phyloP scores from a whole-genome alignment of 2,797 vertebrate species.

The Peromyscus melanophrys region DNA sequence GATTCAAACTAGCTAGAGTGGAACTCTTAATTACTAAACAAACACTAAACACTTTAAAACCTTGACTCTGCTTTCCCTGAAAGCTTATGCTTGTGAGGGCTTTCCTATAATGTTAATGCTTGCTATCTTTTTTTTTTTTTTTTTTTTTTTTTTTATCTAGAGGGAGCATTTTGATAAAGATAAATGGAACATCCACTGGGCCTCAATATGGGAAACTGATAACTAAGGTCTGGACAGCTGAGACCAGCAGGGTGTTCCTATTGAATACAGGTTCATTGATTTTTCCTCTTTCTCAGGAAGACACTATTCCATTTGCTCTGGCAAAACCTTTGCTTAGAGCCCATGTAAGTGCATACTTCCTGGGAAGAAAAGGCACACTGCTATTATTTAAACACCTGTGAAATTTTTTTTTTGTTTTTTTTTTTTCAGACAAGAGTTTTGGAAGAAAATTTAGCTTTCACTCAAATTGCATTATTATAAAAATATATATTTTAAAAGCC shows the following conservation, averaged over 20 bases:
- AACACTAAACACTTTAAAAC: not conserved
- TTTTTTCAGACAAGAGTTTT: not conserved
- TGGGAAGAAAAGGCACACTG: not conserved
- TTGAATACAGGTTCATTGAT: constrained; percentile 39
- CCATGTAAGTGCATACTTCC: not conserved
- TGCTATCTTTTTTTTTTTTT: constrained; percentile 48
- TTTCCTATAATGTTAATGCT: not conserved
- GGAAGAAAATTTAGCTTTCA: not conserved
- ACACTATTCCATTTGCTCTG: not conserved
- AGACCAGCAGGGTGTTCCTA: constrained; percentile 7
- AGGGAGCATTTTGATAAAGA: constrained; percentile 33
- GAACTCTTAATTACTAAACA: not conserved
- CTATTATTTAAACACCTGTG: not conserved
- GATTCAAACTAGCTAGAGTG: not conserved
- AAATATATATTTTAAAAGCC: not conserved
- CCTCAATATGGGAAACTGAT: not conserved
- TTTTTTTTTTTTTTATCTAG: constrained; percentile 18
- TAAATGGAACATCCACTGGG: not conserved
- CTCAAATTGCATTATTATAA: not conserved
- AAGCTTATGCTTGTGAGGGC: not conserved
- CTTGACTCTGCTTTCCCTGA: constrained; percentile 10
- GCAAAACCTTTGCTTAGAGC: not conserved
- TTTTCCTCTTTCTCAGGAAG: constrained; percentile 35
- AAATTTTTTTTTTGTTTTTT: not conserved
- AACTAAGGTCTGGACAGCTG: not conserved